Evolutionary conservation across 2,797 vertebrate genomes (phyloP).

Genomic region (Sebastolobus alascanus): DNA sequence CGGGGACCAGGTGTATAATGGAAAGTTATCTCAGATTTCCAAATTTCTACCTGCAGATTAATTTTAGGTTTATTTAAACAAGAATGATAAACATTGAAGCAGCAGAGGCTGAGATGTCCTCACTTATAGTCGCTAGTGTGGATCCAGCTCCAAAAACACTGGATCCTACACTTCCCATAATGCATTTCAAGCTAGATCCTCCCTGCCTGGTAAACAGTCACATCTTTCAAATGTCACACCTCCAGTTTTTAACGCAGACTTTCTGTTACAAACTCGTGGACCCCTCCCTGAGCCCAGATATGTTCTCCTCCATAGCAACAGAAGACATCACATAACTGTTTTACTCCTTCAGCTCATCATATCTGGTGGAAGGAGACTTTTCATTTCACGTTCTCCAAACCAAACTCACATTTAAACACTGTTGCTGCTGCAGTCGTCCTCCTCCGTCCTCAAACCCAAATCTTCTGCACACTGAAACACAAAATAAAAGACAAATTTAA

Average conservation of each 20-base stretch:
- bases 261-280: neutral
- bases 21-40: conserved; percentile 7
- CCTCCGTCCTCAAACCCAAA: neutral
- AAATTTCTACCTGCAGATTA: neutral
- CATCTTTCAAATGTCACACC: fast-evolving
- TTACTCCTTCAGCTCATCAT: neutral
- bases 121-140: no score
- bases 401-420: neutral
- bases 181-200: neutral
- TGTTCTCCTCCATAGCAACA: neutral
- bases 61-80: neutral
- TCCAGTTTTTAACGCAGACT: neutral
- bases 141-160: neutral
- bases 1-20: neutral
- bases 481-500: neutral
- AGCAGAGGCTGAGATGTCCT: no score
- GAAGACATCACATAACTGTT: neutral
- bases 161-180: neutral
- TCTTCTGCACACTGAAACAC: neutral
- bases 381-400: neutral
- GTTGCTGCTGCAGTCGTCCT: no score
- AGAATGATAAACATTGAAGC: neutral
- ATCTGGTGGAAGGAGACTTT: neutral
- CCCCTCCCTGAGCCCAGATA: no score
- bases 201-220: fast-evolving